phyloP scores from a whole-genome alignment of 2,888 invertebrate genomes.

The Drosophila greeni region DNA sequence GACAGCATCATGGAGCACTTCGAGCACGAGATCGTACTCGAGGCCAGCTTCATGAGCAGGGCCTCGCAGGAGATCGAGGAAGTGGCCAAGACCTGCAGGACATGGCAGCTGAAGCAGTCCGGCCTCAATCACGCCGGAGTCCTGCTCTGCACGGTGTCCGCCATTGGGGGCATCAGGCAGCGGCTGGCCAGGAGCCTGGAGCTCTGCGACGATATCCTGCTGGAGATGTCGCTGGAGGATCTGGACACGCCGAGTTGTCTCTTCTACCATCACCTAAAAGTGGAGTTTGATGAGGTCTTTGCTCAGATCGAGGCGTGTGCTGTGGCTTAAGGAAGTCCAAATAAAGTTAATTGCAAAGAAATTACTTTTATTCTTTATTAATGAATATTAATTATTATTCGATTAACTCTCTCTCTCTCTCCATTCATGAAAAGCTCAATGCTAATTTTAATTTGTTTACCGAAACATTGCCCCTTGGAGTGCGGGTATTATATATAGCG shows the following conservation, averaged over 20 bases:
- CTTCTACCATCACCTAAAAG: constrained; percentile 35
- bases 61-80: constrained; percentile 37
- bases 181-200: constrained; percentile 28
- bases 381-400: no score
- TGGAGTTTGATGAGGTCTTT: constrained; percentile 44
- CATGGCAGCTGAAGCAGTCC: constrained; percentile 34
- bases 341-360: constrained; percentile 2
- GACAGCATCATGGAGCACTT: constrained; percentile 37
- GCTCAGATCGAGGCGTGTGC: constrained; percentile 27
- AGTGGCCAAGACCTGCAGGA: constrained; percentile 39
- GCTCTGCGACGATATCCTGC: constrained; percentile 38
- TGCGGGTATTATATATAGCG: constrained; percentile 23
- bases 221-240: constrained; percentile 35
- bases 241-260: constrained; percentile 40
- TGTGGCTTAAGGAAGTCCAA: not conserved
- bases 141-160: constrained; percentile 48
- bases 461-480: constrained; percentile 28
- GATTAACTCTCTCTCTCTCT: not conserved
- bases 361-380: no score
- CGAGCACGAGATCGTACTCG: constrained; percentile 37
- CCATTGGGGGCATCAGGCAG: constrained; percentile 51
- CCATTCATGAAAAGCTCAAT: constrained; percentile 20
- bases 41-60: constrained; percentile 37
- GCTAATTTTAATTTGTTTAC: constrained; percentile 10
- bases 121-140: constrained; percentile 32